These are phyloP conservation scores for Armadillidium nasatum DNA, from an alignment of 1,140 invertebrate species.

Conservation along the genomic window DNA sequence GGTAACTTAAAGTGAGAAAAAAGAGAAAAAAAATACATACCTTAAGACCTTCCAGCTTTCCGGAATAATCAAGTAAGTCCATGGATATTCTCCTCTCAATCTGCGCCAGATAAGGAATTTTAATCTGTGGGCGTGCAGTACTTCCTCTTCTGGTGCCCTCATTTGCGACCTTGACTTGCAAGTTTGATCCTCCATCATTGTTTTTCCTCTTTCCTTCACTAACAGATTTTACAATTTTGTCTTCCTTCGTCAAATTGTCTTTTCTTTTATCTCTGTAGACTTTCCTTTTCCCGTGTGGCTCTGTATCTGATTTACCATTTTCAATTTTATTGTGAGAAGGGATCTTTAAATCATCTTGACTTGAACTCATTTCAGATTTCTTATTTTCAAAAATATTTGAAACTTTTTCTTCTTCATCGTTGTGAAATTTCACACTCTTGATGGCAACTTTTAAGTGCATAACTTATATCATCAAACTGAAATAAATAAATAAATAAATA, in stretches of 20 bases:
- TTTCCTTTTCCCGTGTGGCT: background rate
- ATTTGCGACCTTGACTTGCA: background rate
- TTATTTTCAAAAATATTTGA: background rate
- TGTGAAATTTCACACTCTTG: background rate
- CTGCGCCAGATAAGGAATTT: slow-evolving; percentile 1
- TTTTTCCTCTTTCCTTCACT: background rate
- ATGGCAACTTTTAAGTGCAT: background rate
- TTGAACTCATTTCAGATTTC: background rate
- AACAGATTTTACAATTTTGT: background rate
- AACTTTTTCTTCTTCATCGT: too few species aligned
- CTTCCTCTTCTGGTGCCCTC: background rate
- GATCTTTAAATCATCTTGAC: too few species aligned
- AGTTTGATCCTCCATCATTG: background rate
- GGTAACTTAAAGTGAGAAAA: too few species aligned
- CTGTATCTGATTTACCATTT: too few species aligned
- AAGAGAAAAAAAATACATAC: background rate
- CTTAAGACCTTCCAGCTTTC: background rate
- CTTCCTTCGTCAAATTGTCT: background rate
- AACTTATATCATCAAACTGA: background rate
- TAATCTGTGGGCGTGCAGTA: background rate
- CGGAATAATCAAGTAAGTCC: background rate
- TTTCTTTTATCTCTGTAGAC: background rate
- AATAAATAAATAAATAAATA: background rate
- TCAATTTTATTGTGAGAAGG: too few species aligned
- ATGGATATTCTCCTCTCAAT: background rate